Evolutionary conservation across 2,888 invertebrate genomes (phyloP), one percentile per base, ranked within the genome.

Genomic region (Latheticus oryzae): DNA sequence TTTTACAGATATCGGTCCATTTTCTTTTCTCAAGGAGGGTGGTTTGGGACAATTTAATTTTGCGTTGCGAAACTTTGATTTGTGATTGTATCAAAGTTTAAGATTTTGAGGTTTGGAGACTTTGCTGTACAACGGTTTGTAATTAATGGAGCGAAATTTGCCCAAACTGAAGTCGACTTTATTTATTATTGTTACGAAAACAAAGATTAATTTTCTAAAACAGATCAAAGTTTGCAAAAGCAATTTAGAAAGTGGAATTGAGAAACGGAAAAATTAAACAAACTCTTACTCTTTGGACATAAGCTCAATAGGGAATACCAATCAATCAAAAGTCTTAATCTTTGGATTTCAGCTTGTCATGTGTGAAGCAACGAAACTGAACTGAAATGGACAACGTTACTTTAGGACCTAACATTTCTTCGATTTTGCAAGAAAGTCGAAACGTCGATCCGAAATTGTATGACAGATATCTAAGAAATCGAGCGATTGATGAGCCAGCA

Each of bases 401-500:
- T n/a, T n/a, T n/a, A n/a, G n/a, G n/a, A n/a, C 30, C 30, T 3
- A 45, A 16, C 28, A 30, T 30, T 5, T 28, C 30, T 7, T 19
- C 17, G 3, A 23, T 45, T 23, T 19, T 40, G 7, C 5, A 35
- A n/a, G 21, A 35, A 13, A 47, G 47, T 12, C 19, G 13, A 13
- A 16, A 16, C 9, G 67, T 76, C 28, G 77, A 78, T 67, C 74
- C 74, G 2, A 68, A 80, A 40, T 77, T 86, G n/a, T 75, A 85
- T 28, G 83, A 86, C 53, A 83, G 85, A 63, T 88, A 87, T 74
- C 80, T 86, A 2, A 80, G 82, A 56, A 91, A 91, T 76, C 83
- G 87, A 43, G 87, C 86, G 40, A 85, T 92, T 30, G 87, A 88
- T 64, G 87, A 87, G 60, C 84, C 86, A 0, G 87, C 88, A 17